These are phyloP conservation scores for Oeneis ivallda DNA, from an alignment of 2,888 invertebrate genomes.

Conservation along the genomic window DNA sequence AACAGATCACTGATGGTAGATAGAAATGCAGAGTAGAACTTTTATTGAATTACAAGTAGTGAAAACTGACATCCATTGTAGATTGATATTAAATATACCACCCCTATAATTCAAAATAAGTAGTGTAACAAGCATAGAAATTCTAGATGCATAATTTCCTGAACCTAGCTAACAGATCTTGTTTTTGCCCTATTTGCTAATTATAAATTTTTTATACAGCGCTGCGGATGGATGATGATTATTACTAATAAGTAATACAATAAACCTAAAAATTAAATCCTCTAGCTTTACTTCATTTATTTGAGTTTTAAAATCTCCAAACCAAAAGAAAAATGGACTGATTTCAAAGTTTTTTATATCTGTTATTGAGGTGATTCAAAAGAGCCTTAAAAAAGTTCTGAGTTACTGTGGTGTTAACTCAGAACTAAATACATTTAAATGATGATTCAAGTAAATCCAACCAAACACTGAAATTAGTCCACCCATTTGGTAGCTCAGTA, in stretches of 20 bases:
- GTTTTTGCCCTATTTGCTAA: background rate
- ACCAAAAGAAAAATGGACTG: background rate
- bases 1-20: slow-evolving; percentile 47
- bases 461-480: background rate
- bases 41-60: slow-evolving; percentile 22
- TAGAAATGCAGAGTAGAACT: slow-evolving; percentile 73
- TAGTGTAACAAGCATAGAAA: no score
- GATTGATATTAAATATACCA: slow-evolving; percentile 21
- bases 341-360: background rate
- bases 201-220: background rate
- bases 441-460: no score
- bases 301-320: background rate
- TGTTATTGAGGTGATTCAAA: background rate
- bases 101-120: background rate
- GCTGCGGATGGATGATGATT: background rate
- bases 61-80: slow-evolving; percentile 23
- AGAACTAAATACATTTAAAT: no score
- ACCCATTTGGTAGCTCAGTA: background rate
- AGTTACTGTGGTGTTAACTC: no score
- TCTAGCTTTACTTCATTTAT: background rate
- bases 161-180: background rate
- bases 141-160: background rate
- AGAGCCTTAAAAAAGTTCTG: no score
- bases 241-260: background rate
- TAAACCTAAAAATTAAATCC: background rate